These are phyloP conservation scores for Bilobella aurantiaca DNA, from an alignment of 1,140 invertebrate genomes.

Conservation along the genomic window DNA sequence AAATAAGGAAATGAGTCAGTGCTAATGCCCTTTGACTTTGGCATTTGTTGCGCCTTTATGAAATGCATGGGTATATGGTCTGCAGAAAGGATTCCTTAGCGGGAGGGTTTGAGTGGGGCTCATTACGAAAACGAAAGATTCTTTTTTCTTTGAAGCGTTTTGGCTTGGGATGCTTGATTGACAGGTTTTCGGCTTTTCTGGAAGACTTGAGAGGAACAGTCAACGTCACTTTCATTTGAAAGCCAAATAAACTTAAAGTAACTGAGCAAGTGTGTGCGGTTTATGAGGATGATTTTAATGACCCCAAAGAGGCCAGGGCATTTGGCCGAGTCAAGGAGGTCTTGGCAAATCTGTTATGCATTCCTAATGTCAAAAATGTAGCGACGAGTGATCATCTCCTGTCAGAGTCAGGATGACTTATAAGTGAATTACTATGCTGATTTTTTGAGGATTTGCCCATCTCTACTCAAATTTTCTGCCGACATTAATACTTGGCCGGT, in stretches of 20 bases:
- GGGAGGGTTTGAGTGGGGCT: constrained; percentile 2
- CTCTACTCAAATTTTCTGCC: too few relatives aligned
- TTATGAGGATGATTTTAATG: neutral
- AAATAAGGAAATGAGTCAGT: too few relatives aligned
- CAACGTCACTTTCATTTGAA: neutral
- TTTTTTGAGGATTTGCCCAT: too few relatives aligned
- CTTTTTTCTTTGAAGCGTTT: neutral
- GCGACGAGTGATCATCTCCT: too few relatives aligned
- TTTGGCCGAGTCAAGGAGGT: constrained; percentile 3
- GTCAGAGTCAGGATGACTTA: too few relatives aligned
- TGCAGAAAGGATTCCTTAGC: too few relatives aligned
- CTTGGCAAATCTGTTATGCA: too few relatives aligned
- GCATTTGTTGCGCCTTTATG: too few relatives aligned
- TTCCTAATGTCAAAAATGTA: too few relatives aligned
- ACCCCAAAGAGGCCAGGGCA: neutral
- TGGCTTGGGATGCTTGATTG: neutral
- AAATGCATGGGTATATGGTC: too few relatives aligned
- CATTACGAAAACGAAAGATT: neutral
- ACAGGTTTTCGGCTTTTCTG: neutral
- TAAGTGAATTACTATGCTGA: neutral
- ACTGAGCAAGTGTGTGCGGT: neutral
- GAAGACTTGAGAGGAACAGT: neutral
- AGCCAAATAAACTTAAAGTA: neutral
- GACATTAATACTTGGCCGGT: too few relatives aligned
- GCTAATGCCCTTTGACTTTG: too few relatives aligned